These are phyloP conservation scores for Patella depressa DNA, from an alignment of 2,888 invertebrate genomes.

Conservation along the genomic window DNA sequence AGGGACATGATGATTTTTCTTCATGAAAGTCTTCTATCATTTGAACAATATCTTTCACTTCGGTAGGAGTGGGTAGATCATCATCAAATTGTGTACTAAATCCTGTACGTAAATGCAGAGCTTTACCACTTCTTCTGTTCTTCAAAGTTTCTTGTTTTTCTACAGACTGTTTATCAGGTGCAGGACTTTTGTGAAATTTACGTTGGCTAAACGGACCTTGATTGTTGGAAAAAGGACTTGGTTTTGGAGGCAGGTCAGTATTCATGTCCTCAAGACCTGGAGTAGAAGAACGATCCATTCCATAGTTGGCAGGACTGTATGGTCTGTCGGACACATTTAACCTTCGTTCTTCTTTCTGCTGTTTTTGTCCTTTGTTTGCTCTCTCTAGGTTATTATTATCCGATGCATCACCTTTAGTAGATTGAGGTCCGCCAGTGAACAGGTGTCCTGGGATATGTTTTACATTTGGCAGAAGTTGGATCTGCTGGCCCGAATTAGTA, in stretches of 20 bases:
- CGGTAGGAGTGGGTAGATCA: slow-evolving; percentile 61
- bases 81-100: slow-evolving; percentile 64
- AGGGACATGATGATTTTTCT: slow-evolving; percentile 25
- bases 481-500: slow-evolving; percentile 45
- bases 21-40: slow-evolving; percentile 62
- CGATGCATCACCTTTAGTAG: slow-evolving; percentile 16
- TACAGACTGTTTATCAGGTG: slow-evolving; percentile 19
- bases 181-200: slow-evolving; percentile 16
- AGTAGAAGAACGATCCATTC: slow-evolving; percentile 15
- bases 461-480: slow-evolving; percentile 64
- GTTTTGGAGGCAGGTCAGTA: not conserved
- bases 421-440: slow-evolving; percentile 23
- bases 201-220: slow-evolving; percentile 18
- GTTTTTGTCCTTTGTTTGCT: slow-evolving; percentile 22
- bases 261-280: slow-evolving; percentile 11
- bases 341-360: slow-evolving; percentile 28
- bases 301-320: slow-evolving; percentile 41
- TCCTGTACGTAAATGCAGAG: slow-evolving; percentile 51
- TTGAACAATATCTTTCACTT: slow-evolving; percentile 57
- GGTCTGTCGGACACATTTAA: slow-evolving; percentile 33
- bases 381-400: slow-evolving; percentile 28
- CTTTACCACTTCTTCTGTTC: slow-evolving; percentile 18
- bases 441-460: slow-evolving; percentile 60
- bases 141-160: not conserved
- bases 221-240: slow-evolving; percentile 16